Base-by-base conservation (phyloP, 2,113 vertebrate species). In the Falco punctatus region DNA sequence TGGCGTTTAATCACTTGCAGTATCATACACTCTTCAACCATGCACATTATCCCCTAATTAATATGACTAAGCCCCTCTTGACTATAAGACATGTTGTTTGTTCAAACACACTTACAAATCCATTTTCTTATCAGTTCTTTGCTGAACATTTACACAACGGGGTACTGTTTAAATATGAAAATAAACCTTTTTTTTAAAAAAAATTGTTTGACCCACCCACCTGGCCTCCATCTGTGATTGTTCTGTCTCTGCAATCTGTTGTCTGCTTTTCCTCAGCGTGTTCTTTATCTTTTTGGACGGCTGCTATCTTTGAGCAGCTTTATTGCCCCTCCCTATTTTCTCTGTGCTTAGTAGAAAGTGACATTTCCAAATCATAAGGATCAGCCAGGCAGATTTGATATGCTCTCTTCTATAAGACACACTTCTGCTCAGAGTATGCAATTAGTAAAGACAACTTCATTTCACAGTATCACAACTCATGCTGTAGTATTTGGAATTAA, bases 261-360 rank as follows among this genome's bases (percentile, higher is more conserved):
- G 95, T 95, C 97, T 94, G 91, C 89, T 97, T 98, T 98, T 97
- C 96, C 96, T 97, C 96, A 98, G 91, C 83, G 22, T 97, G 92
- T 98, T 98, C 95, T 98, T 98, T 98, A 98, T 98, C 98, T 97
- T 98, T 98, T 97, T 96, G 98, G 98, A 98, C 96, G 97, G 92
- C 95, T 98, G 93, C 95, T 98, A 96, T 98, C 98, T 98, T 97
- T 97, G 95, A 96, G 94, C 7, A 74, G 86, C 96, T 95, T 98
- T 97, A 82, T 75, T 91, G 72, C 64, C 55, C 94, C 92, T 96
- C 67, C 79, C 88, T 88, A 3, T 95, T 94, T 96, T 85, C 71
- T 95, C 70, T 96, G 35, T 94, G 78, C 44, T 96, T 96, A 95
- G 79, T 88, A 86, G 80, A 96, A 96, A 95, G 92, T 96, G 79